Evolutionary conservation across 2,113 vertebrate genomes (phyloP).

Genomic region (Silurus meridionalis): DNA sequence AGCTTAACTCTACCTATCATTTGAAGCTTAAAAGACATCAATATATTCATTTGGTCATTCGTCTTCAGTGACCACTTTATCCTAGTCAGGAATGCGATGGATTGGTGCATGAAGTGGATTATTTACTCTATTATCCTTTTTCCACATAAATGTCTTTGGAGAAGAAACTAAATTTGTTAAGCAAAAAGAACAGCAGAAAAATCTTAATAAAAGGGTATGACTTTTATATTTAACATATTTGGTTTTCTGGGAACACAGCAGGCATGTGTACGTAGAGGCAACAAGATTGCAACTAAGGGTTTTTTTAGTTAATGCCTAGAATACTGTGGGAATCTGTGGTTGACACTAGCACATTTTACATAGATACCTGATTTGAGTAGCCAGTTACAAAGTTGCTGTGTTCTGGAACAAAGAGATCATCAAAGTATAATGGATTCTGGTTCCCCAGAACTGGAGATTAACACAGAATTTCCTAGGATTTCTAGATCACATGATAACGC

Average conservation of each 20-base stretch:
- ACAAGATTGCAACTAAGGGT: not conserved
- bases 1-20: not conserved
- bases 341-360: not conserved
- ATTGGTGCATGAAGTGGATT: not conserved
- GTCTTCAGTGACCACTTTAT: not conserved
- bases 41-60: slow-evolving; percentile 1
- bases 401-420: not conserved
- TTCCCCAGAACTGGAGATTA: not conserved
- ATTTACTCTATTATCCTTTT: not conserved
- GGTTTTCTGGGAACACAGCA: not conserved
- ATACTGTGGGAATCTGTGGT: not conserved
- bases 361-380: not conserved
- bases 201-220: not conserved
- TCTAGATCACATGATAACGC: not conserved
- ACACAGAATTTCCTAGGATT: not conserved
- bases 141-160: not conserved
- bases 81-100: not conserved
- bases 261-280: not conserved
- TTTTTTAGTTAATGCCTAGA: not conserved
- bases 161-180: not conserved
- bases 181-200: not conserved
- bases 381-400: not conserved
- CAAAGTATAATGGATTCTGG: not conserved
- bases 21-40: not conserved
- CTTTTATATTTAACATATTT: not conserved